phyloP scores from a whole-genome alignment of 2,888 invertebrate genomes.

The Lissocephala sabroskyi region DNA sequence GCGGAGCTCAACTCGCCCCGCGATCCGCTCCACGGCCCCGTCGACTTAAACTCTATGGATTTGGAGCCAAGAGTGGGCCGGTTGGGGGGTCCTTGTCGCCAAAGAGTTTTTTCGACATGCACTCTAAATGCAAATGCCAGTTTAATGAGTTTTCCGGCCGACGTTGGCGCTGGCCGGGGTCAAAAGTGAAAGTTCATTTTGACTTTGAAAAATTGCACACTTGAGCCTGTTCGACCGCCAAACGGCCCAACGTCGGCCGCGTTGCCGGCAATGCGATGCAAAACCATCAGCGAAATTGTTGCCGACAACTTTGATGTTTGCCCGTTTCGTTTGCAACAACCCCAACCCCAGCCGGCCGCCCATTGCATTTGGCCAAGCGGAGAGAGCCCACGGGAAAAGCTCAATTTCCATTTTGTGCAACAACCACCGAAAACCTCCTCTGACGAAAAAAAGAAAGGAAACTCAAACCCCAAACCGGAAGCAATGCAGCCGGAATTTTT shows the following conservation, averaged over 20 bases:
- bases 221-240: background rate
- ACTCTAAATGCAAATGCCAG: constrained; percentile 62
- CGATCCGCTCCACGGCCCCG: background rate
- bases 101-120: constrained; percentile 33
- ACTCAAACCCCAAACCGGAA: constrained; percentile 23
- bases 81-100: background rate
- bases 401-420: constrained; percentile 20
- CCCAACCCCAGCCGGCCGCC: background rate
- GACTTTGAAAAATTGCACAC: constrained; percentile 23
- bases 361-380: background rate
- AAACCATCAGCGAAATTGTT: constrained; percentile 3
- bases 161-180: background rate
- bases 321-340: constrained; percentile 7
- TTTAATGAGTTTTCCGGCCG: constrained; percentile 57
- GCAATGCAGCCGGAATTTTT: constrained; percentile 20
- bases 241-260: too few species aligned
- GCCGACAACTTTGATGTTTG: constrained; percentile 3
- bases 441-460: constrained; percentile 9
- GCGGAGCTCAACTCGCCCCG: constrained; percentile 12
- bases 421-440: background rate
- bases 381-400: constrained; percentile 12
- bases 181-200: constrained; percentile 37
- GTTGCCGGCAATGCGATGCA: too few species aligned
- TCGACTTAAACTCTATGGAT: constrained; percentile 20
- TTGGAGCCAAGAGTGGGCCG: too few species aligned